Base-by-base conservation (phyloP, 2,888 invertebrate species). In the Harmothoe impar region DNA sequence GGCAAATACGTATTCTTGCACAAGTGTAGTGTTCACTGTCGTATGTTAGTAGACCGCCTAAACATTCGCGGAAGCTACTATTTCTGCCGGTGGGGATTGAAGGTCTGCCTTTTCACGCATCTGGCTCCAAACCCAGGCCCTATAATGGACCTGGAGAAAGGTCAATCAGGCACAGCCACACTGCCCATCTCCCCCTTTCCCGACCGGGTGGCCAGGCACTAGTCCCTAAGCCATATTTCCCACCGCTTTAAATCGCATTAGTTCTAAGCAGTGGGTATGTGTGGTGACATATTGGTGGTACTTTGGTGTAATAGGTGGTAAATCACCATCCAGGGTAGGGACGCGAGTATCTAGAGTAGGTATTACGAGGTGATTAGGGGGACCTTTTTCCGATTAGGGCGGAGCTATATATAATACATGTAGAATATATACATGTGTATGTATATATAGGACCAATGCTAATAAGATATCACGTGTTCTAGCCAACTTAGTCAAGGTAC, bases 101-200 rank as follows among this genome's bases (percentile, higher is more conserved):
- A 62, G 62, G 62, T 62, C 62, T 62, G 62, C 62, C 62, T 62
- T 62, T 62, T 62, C 62, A 5, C 7, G n/a, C 62, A 62, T 62
- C 12, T n/a, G 7, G 62, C 62, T 62, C 62, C 62, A 3, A n/a
- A 62, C 20, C 62, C n/a, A 62, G 62, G 20, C 62, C n/a, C 62
- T n/a, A 62, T 20, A n/a, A 20, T 62, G 62, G 62, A 20, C 62
- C 62, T 12, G 3, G 62, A 20, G 62, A 43, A 43, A n/a, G 62
- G 62, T 62, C 62, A 62, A 62, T 62, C 62, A 62, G 62, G 20
- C 62, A 15, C 1, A 3, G 62, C 62, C 62, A 62, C 62, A 20
- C 62, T 62, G 7, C n/a, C 62, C 62, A 43, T 43, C 62, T 15
- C 3, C 62, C 62, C 20, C 12, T 62, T n/a, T 15, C n/a, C 7